Percentiles rank a stretch among this genome's conserved stretches.
Conservation (phyloP, 2,797 vertebrate species). For the Otolemur crassicaudatus region DNA sequence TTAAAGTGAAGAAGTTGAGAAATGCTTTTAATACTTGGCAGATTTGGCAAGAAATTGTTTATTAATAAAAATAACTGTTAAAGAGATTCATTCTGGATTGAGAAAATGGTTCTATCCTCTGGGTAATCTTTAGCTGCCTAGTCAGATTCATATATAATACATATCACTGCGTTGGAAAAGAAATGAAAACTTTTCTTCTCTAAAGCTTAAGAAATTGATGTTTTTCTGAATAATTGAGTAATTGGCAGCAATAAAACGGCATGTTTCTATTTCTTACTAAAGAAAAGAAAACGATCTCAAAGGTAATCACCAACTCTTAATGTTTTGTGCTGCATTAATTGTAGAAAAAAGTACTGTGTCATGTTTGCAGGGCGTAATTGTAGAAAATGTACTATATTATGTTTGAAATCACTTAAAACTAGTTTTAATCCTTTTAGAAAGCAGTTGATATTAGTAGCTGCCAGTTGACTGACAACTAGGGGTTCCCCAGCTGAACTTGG, state of each 20-base stretch:
- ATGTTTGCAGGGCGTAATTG: conserved; percentile 42
- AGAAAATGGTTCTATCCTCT: conserved; percentile 57
- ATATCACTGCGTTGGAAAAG: conserved; percentile 62
- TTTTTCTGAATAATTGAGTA: conserved; percentile 75
- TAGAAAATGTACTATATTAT: conserved; percentile 35
- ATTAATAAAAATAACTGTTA: conserved; percentile 62
- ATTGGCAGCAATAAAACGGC: conserved; percentile 61
- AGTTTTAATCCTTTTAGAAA: conserved; percentile 58
- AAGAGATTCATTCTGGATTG: conserved; percentile 59
- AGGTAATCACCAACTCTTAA: conserved; percentile 62
- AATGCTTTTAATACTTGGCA: conserved; percentile 53
- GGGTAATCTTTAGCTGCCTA: conserved; percentile 54
- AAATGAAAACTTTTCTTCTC: conserved; percentile 61
- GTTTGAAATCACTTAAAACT: conserved; percentile 60
- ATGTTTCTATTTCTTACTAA: conserved; percentile 74
- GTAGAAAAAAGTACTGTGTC: conserved; percentile 54
- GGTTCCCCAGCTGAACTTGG: background rate
- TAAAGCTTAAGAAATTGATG: conserved; percentile 73
- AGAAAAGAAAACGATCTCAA: conserved; percentile 66
- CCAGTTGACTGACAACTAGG: conserved; percentile 33
- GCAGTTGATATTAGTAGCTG: background rate
- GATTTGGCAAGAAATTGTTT: conserved; percentile 66
- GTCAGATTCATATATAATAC: conserved; percentile 63
- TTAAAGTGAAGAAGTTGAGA: conserved; percentile 51
- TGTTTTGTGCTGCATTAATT: conserved; percentile 71